A percentile compares a stretch with the other conserved stretches of the same genome.
Evolutionary conservation across 1,140 invertebrate genomes (phyloP).

Genomic region (Drosophila pandora): DNA sequence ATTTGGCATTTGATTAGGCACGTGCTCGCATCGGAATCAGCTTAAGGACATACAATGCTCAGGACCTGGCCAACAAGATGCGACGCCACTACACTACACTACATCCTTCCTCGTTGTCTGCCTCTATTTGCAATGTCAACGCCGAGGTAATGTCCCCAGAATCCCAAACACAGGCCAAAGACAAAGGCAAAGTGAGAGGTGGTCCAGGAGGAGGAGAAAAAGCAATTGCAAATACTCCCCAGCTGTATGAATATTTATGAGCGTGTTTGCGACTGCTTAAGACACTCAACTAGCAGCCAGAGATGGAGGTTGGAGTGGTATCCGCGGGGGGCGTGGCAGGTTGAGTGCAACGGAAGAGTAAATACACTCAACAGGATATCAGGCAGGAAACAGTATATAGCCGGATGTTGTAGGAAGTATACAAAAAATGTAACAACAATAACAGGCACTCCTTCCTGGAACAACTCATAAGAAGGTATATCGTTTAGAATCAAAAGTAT

Average conservation of each 20-base stretch:
- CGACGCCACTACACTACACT: constrained; percentile 7
- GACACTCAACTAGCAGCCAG: constrained; percentile 56
- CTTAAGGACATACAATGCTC: constrained; percentile 15
- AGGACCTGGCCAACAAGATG: constrained; percentile 10
- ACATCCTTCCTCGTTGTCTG: constrained; percentile 44
- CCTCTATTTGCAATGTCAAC: constrained; percentile 68
- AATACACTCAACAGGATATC: constrained; percentile 16
- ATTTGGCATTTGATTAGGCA: constrained; percentile 77
- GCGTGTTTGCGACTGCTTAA: constrained; percentile 65
- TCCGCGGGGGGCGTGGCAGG: background rate
- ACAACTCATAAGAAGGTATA: no score
- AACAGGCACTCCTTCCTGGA: no score
- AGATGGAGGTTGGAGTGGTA: background rate
- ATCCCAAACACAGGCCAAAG: background rate
- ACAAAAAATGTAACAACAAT: no score
- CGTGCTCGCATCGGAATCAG: constrained; percentile 47
- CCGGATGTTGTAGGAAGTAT: no score
- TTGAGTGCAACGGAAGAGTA: constrained; percentile 27
- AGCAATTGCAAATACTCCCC: constrained; percentile 75
- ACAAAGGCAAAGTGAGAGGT: constrained; percentile 15
- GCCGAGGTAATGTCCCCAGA: constrained; percentile 23
- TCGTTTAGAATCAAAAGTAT: no score
- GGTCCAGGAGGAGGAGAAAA: constrained; percentile 21
- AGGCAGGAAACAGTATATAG: background rate
- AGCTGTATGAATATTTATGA: constrained; percentile 77